Conservation (phyloP, 2,797 vertebrate species). For the Cynodonichthys magdalenae region DNA sequence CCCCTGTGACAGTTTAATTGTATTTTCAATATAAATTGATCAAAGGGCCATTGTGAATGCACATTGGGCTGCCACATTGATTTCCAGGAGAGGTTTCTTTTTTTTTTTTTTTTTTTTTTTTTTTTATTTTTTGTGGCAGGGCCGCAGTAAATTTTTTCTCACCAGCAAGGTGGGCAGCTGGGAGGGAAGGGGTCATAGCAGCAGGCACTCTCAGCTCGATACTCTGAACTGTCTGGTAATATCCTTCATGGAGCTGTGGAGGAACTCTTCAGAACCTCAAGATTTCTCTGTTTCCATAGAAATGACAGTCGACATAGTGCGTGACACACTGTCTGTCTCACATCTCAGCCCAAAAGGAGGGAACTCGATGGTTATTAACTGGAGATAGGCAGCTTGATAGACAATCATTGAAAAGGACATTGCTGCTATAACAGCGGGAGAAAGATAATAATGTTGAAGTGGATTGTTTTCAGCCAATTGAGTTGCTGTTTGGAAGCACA, state of each 20-base stretch:
- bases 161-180: slow-evolving; percentile 38
- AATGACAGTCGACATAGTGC: slow-evolving; percentile 57
- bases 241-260: slow-evolving; percentile 52
- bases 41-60: slow-evolving; percentile 69
- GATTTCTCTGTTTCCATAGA: slow-evolving; percentile 69
- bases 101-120: slow-evolving; percentile 56
- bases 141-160: slow-evolving; percentile 63
- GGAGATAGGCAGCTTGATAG: slow-evolving; percentile 70
- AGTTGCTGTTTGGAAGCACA: slow-evolving; percentile 57
- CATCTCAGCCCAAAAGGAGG: slow-evolving; percentile 54
- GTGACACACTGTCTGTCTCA: slow-evolving; percentile 65
- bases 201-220: slow-evolving; percentile 46
- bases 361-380: slow-evolving; percentile 70
- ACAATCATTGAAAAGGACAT: slow-evolving; percentile 69
- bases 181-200: slow-evolving; percentile 53
- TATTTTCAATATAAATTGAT: slow-evolving; percentile 80
- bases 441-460: slow-evolving; percentile 72
- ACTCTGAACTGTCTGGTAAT: slow-evolving; percentile 45
- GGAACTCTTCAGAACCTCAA: slow-evolving; percentile 46
- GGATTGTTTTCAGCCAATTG: slow-evolving; percentile 70
- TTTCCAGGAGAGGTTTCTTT: slow-evolving; percentile 52
- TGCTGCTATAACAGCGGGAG: slow-evolving; percentile 65
- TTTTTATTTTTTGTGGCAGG: slow-evolving; percentile 65
- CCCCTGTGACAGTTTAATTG: slow-evolving; percentile 76
- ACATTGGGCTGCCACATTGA: slow-evolving; percentile 72